Evolutionary conservation across 2,888 invertebrate species (phyloP), one percentile per base, ranked within the genome.

Genomic region (Heliconius ethilla): DNA sequence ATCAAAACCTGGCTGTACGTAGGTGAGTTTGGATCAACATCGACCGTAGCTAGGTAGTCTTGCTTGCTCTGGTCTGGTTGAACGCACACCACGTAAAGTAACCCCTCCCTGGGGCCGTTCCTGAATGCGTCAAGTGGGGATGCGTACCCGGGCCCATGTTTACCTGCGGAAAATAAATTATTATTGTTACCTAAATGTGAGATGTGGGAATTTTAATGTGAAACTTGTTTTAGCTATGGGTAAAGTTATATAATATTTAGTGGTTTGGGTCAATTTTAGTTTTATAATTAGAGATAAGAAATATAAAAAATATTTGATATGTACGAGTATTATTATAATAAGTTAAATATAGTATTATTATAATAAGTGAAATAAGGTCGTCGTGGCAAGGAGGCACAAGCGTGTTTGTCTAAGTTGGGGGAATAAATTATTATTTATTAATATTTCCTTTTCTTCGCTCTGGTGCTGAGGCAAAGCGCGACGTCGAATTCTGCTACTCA

Each of bases 11-110:
- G 96, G 83, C 96, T 96, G 89, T 97, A 99, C 3, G 97, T 97
- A 15, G 96, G 91, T 79, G 99, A 99, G 2, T 95, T 88, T 0
- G 98, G 98, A 90, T 99, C 97, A 2, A 99, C 97, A 88, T 99
- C 99, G 1, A 99, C 96, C 0, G 99, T 98, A 22, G 98, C 96
- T 81, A 99, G 92, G 86, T 98, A 97, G 91, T 99, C 99, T 3
- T 97, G 96, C 86, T 97, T 97, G 0, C 95, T 95, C 75, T 92
- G 89, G 83, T 97, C 95, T 0, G 97, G 97, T 84, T 97, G 97
- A 66, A 98, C 96, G 85, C 98, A 98, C 37, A 97, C 96, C n/a
- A 98, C 96, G 89, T 99, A 99, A 22, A 99, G 91, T 15, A 99
- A 91, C 87, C 97, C 96, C 88, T 99, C 99, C 73, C 96, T 94